Conservation (phyloP, 2,797 vertebrate species). For the Sebastes goodei region DNA sequence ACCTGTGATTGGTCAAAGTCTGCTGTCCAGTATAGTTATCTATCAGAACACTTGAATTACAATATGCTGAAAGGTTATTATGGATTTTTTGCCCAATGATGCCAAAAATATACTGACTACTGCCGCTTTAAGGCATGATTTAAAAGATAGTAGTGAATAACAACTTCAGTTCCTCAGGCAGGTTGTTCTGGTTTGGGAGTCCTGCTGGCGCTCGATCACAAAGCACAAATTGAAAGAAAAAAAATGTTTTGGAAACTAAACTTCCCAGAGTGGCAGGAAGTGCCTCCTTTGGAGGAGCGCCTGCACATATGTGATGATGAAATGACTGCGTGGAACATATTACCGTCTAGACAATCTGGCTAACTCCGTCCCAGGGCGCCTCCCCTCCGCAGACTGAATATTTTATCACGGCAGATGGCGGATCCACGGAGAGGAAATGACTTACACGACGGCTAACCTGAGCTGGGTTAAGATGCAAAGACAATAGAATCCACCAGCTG, state of each 20-base stretch:
- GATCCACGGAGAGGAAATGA: constrained; percentile 56
- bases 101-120: too few relatives aligned
- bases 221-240: constrained; percentile 10
- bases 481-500: constrained; percentile 67
- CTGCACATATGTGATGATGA: constrained; percentile 23
- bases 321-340: constrained; percentile 35
- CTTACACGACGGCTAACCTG: constrained; percentile 59
- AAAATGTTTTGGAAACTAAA: constrained; percentile 15
- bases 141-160: neutral
- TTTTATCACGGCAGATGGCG: constrained; percentile 64
- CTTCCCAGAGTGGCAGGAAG: constrained; percentile 12
- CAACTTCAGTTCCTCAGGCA: neutral
- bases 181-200: neutral
- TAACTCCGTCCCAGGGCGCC: constrained; percentile 36
- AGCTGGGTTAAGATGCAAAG: constrained; percentile 51
- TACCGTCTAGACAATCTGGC: constrained; percentile 51
- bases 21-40: too few relatives aligned
- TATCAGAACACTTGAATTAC: too few relatives aligned
- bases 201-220: constrained; percentile 3
- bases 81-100: too few relatives aligned
- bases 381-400: constrained; percentile 38
- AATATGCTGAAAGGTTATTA: too few relatives aligned
- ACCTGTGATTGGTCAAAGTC: too few relatives aligned
- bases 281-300: constrained; percentile 17
- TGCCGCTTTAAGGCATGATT: too few relatives aligned